These are phyloP conservation scores for Bucorvus abyssinicus DNA, from an alignment of 2,797 vertebrate genomes.

Conservation along the genomic window DNA sequence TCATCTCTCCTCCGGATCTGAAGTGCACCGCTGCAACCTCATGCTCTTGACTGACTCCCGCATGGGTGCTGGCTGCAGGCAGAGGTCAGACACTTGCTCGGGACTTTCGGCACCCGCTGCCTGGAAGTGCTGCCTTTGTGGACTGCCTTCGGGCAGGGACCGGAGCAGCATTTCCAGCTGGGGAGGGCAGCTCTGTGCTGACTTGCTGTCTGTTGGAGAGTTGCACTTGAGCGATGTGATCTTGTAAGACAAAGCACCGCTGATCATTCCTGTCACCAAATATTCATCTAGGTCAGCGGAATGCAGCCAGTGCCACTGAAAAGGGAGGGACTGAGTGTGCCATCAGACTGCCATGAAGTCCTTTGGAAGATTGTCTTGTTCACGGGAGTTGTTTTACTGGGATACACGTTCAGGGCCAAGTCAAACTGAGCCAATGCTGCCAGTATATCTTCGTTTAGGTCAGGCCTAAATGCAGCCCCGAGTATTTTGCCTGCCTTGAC, in stretches of 20 bases:
- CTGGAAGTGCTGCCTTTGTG: background rate
- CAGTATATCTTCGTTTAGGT: background rate
- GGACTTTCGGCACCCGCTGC: background rate
- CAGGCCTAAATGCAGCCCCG: background rate
- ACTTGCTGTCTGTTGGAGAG: background rate
- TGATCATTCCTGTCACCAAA: constrained; percentile 22
- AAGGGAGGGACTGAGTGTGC: accelerated
- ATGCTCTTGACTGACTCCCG: accelerated
- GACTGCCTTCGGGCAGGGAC: background rate
- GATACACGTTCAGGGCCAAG: background rate
- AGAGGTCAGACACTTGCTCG: accelerated
- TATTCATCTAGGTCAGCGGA: background rate
- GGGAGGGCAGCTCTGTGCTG: background rate
- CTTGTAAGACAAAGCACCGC: background rate
- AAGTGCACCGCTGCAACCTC: accelerated
- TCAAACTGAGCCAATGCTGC: background rate
- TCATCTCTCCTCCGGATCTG: background rate
- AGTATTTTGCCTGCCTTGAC: background rate
- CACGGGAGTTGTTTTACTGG: background rate
- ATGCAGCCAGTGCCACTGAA: background rate
- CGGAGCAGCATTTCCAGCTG: background rate
- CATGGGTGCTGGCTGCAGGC: background rate
- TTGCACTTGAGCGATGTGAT: background rate
- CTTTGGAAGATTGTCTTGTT: background rate
- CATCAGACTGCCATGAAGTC: background rate